phyloP scores from a whole-genome alignment of 2,113 vertebrate genomes.

The Felis catus region F.catus_Fca126_mat1.0 CM031423.1:2170501-2171000 shows the following conservation, averaged over 20 bases:
- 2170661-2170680: background rate
- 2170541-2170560: rapidly evolving
- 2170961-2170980: background rate
- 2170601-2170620: rapidly evolving
- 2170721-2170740: background rate
- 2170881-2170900: background rate
- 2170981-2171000: background rate
- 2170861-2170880: background rate
- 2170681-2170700: rapidly evolving
- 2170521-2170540: background rate
- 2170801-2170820: rapidly evolving
- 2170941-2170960: background rate
- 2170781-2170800: rapidly evolving
- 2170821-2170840: background rate
- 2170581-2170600: rapidly evolving
- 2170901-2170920: background rate
- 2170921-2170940: background rate
- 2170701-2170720: background rate
- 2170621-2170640: rapidly evolving
- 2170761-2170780: rapidly evolving
- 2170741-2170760: rapidly evolving
- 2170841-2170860: rapidly evolving
- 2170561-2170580: background rate
- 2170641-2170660: no score
- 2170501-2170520: background rate